A percentile compares a stretch with the other conserved stretches of the same genome.
phyloP scores from a whole-genome alignment of 2,888 invertebrate genomes.

The Dryococelus australis region DNA sequence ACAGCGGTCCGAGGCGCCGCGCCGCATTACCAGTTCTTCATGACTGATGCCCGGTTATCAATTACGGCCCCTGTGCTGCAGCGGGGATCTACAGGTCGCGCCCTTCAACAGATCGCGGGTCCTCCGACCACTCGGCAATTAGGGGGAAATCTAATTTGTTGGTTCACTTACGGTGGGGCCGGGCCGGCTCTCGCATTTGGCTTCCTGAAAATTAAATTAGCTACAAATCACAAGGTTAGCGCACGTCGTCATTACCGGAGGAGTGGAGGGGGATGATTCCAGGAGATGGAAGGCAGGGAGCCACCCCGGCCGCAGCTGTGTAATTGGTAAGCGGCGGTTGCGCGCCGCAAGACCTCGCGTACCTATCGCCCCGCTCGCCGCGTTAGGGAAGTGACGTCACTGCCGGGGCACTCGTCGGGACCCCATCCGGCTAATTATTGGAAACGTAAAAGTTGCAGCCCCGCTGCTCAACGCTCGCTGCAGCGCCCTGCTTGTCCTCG shows the following conservation, averaged over 20 bases:
- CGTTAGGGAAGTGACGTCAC: too few relatives aligned
- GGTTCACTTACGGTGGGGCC: background rate
- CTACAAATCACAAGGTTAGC: slow-evolving; percentile 3
- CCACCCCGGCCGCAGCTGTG: background rate
- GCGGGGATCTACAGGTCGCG: too few relatives aligned
- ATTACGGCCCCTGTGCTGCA: too few relatives aligned
- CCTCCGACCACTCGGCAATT: background rate
- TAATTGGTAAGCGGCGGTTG: slow-evolving; percentile 1
- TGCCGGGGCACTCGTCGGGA: too few relatives aligned
- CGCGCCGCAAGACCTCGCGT: background rate
- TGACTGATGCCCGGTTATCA: background rate
- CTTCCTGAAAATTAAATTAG: slow-evolving; percentile 6
- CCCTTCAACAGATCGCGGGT: background rate
- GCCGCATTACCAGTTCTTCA: background rate
- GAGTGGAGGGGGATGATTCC: background rate
- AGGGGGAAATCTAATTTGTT: background rate
- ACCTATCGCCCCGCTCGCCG: background rate
- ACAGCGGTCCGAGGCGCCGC: background rate
- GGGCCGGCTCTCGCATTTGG: background rate
- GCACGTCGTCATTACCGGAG: background rate
- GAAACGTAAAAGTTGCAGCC: too few relatives aligned
- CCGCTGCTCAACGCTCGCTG: too few relatives aligned
- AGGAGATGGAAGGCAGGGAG: too few relatives aligned
- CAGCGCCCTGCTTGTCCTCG: too few relatives aligned
- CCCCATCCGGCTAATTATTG: too few relatives aligned